A percentile compares a stretch with the other conserved stretches of the same genome.
Evolutionary conservation across 2,113 vertebrate genomes (phyloP).

Genomic region (Periophthalmus modestus): DNA sequence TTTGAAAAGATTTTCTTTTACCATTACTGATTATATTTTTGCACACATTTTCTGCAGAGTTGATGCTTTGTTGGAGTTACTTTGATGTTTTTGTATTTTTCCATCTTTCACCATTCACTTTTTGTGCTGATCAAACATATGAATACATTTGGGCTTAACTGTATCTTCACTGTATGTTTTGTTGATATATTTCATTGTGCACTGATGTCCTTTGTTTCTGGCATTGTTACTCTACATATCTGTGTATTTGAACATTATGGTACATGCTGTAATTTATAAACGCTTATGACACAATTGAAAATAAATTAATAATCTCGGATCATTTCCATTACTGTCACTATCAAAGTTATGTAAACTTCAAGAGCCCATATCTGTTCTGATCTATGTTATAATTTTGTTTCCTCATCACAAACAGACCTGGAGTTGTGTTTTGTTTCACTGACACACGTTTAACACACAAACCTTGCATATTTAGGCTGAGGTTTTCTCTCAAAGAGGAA

Average conservation of each 20-base stretch:
- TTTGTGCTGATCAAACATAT: background rate
- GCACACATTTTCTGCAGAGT: background rate
- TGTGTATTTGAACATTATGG: conserved; percentile 56
- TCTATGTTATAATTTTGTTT: too few species aligned
- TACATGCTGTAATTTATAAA: conserved; percentile 66
- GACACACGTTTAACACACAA: too few species aligned
- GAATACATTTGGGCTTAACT: background rate
- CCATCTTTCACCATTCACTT: background rate
- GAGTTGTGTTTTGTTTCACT: too few species aligned
- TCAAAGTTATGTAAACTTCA: background rate
- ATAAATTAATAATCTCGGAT: background rate
- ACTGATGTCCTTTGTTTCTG: conserved; percentile 47
- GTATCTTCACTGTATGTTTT: conserved; percentile 10
- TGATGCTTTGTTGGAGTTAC: background rate
- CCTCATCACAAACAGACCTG: too few species aligned
- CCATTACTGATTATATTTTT: too few species aligned
- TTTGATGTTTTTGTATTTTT: too few species aligned
- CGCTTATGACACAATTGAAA: conserved; percentile 40
- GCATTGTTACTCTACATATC: conserved; percentile 37
- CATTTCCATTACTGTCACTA: background rate
- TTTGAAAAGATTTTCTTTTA: too few species aligned
- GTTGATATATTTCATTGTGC: conserved; percentile 44
- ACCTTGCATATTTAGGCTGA: too few species aligned
- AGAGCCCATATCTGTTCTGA: too few species aligned
- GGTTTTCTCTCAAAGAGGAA: too few species aligned